Conservation (phyloP, 2,888 invertebrate species). For the Didymodactylos carnosus region DNA sequence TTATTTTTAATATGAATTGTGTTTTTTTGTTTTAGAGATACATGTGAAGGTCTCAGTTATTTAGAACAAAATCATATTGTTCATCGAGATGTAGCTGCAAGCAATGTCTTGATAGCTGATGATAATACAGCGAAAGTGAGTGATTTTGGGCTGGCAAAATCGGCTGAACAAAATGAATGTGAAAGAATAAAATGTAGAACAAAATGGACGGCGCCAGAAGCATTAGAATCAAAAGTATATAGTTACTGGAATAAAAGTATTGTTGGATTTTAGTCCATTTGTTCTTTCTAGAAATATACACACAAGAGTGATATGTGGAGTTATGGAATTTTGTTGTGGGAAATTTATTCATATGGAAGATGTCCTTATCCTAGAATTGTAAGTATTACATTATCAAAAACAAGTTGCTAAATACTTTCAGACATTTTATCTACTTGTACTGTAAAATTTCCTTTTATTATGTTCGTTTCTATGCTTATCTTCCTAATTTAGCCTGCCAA, state of each 20-base stretch:
- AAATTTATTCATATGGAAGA: constrained; percentile 12
- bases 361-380: constrained; percentile 11
- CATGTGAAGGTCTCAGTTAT: constrained; percentile 95
- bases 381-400: no score
- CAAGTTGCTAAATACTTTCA: no score
- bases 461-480: not conserved
- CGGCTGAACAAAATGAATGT: constrained; percentile 59
- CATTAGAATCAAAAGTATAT: constrained; percentile 42
- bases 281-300: not conserved
- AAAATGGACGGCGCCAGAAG: constrained; percentile 99
- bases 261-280: not conserved
- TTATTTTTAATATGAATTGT: not conserved
- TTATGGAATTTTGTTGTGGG: constrained; percentile 13
- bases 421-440: no score
- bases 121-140: constrained; percentile 33
- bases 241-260: no score
- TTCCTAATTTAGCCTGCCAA: constrained; percentile 34
- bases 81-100: constrained; percentile 84
- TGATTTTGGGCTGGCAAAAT: constrained; percentile 48
- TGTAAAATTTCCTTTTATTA: no score
- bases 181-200: constrained; percentile 76
- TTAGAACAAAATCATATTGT: constrained; percentile 83
- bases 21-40: constrained; percentile 48
- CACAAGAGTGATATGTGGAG: constrained; percentile 13
- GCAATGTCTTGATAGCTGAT: constrained; percentile 81